Evolutionary conservation across 2,797 vertebrate genomes (phyloP).

Genomic region (Sebastes diaconus): DNA sequence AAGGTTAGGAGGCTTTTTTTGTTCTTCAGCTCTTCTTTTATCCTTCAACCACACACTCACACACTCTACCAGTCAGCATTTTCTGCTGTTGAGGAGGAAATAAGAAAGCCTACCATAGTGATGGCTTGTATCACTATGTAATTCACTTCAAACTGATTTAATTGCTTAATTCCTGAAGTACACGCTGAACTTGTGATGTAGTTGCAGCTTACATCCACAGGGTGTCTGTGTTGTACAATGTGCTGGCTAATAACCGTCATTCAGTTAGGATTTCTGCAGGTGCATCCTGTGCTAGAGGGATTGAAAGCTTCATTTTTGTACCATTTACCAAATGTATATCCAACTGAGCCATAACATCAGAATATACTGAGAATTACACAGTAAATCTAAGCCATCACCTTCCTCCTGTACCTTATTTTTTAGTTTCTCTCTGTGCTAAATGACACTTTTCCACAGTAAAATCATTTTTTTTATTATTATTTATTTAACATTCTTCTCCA

Average conservation of each 20-base stretch:
- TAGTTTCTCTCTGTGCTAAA: not conserved
- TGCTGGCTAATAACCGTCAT: not conserved
- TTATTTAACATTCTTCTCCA: not conserved
- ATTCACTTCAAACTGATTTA: not conserved
- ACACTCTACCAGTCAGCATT: not conserved
- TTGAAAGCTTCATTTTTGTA: not conserved
- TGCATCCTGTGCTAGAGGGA: not conserved
- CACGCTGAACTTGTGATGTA: slow-evolving; percentile 12
- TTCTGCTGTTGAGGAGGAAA: not conserved
- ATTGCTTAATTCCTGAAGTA: not conserved
- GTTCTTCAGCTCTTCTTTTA: not conserved
- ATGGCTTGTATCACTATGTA: not conserved
- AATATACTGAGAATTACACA: not conserved
- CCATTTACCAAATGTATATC: not conserved
- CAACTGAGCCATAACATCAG: not conserved
- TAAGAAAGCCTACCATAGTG: not conserved
- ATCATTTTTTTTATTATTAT: rapidly evolving
- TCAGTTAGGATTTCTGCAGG: not conserved
- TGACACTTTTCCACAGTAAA: not conserved
- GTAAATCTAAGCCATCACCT: not conserved
- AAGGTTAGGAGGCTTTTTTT: slow-evolving; percentile 81
- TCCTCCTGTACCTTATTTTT: not conserved
- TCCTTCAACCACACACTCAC: not conserved
- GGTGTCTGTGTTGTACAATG: slow-evolving; percentile 61
- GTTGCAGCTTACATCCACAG: slow-evolving; percentile 53